phyloP scores from a whole-genome alignment of 2,888 invertebrate genomes.

The Digitonthophagus gazella region DNA sequence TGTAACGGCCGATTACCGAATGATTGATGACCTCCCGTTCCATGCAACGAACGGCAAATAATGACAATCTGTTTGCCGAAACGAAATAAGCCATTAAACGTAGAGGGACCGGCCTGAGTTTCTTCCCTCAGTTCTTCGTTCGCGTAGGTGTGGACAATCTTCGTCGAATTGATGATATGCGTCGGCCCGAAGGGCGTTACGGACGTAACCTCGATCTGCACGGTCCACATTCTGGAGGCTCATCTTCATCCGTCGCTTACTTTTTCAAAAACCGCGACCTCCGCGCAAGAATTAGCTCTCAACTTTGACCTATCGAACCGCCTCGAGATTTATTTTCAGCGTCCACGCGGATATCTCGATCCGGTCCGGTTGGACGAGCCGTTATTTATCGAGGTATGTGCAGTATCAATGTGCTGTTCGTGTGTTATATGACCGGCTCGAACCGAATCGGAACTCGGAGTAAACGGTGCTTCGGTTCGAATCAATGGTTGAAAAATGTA shows the following conservation, averaged over 20 bases:
- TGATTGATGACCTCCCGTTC: neutral
- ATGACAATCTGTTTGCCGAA: neutral
- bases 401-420: neutral
- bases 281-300: slow-evolving; percentile 32
- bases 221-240: slow-evolving; percentile 5
- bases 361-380: neutral
- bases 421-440: neutral
- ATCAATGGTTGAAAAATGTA: too few relatives aligned
- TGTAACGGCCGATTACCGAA: neutral
- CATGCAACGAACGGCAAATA: neutral
- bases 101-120: neutral
- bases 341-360: slow-evolving; percentile 31
- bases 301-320: slow-evolving; percentile 35
- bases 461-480: too few relatives aligned
- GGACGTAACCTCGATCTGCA: slow-evolving; percentile 2
- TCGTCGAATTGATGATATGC: neutral
- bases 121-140: neutral
- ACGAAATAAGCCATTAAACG: neutral
- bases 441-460: neutral
- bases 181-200: neutral
- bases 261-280: slow-evolving; percentile 23
- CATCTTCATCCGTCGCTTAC: neutral
- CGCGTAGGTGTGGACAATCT: neutral
- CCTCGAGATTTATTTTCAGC: slow-evolving; percentile 32
- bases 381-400: neutral